phyloP scores from a whole-genome alignment of 2,113 vertebrate genomes.

The Reinhardtius hippoglossoides region DNA sequence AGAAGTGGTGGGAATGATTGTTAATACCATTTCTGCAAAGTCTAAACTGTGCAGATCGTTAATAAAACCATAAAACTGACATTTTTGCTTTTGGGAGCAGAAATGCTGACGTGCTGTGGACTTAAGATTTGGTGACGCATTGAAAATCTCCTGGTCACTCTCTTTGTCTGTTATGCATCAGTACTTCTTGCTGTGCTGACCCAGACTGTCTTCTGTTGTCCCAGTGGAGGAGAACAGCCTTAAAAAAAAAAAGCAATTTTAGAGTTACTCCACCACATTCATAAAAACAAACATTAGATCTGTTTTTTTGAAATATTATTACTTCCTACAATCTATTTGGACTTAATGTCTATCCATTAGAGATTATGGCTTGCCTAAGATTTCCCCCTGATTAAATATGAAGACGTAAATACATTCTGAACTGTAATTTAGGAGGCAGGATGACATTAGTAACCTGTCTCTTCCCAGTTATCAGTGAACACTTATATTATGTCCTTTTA shows the following conservation, averaged over 20 bases:
- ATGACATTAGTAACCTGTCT: too few relatives aligned
- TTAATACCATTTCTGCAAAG: constrained; percentile 12
- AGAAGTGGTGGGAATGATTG: constrained; percentile 4
- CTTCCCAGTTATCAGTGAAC: background rate
- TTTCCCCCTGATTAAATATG: constrained; percentile 34
- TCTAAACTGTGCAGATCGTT: constrained; percentile 13
- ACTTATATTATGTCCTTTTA: background rate
- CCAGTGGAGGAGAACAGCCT: constrained; percentile 10
- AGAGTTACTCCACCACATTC: constrained; percentile 8
- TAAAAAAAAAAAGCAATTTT: constrained; percentile 7
- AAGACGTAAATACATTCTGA: constrained; percentile 25
- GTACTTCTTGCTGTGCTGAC: constrained; percentile 38
- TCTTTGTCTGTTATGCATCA: constrained; percentile 41
- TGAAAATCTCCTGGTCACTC: constrained; percentile 42
- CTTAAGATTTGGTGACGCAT: constrained; percentile 26
- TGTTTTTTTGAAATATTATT: constrained; percentile 5
- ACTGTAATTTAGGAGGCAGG: too few relatives aligned
- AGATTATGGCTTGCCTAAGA: background rate
- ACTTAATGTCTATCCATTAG: constrained; percentile 9
- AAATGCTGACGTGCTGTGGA: constrained; percentile 33
- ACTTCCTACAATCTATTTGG: constrained; percentile 12
- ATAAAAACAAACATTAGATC: constrained; percentile 16
- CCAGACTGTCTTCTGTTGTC: constrained; percentile 15
- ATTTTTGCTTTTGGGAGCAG: constrained; percentile 16
- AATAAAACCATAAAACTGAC: constrained; percentile 24